phyloP scores from a whole-genome alignment of 2,797 vertebrate species.

The Sorex maritimensis region DNA sequence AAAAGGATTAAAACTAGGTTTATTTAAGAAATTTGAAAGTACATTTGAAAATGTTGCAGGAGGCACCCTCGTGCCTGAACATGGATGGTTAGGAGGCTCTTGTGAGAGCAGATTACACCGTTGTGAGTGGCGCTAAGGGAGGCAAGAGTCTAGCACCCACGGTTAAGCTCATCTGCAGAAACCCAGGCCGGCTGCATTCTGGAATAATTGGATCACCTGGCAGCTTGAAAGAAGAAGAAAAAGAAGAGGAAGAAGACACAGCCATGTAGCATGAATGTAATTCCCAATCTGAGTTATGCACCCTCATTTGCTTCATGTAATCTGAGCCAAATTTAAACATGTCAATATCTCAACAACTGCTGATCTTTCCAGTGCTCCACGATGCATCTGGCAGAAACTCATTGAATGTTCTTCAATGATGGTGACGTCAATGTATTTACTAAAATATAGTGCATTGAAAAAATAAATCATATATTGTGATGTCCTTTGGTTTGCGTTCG shows the following conservation, averaged over 20 bases:
- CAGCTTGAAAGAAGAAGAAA: constrained; percentile 81
- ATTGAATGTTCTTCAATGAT: constrained; percentile 67
- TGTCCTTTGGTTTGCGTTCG: constrained; percentile 63
- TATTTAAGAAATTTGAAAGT: constrained; percentile 75
- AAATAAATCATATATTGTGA: constrained; percentile 54
- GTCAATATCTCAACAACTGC: constrained; percentile 78
- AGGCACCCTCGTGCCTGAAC: constrained; percentile 66
- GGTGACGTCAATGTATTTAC: constrained; percentile 77
- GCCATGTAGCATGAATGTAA: constrained; percentile 78
- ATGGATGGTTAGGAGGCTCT: constrained; percentile 57
- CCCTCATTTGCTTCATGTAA: constrained; percentile 71
- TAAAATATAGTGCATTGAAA: constrained; percentile 73
- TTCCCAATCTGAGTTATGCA: constrained; percentile 78
- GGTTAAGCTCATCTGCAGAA: constrained; percentile 88
- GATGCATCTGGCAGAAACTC: constrained; percentile 67
- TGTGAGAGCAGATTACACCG: constrained; percentile 79
- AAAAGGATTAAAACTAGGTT: constrained; percentile 40
- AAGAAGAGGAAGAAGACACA: constrained; percentile 77
- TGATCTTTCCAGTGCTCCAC: constrained; percentile 70
- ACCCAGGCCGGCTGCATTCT: constrained; percentile 86
- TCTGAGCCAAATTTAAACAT: constrained; percentile 77
- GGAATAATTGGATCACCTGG: constrained; percentile 90
- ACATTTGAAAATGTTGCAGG: constrained; percentile 18
- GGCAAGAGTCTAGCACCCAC: constrained; percentile 51
- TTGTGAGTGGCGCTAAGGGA: constrained; percentile 67